These are phyloP conservation scores for Balaeniceps rex DNA, from an alignment of 2,113 vertebrate genomes.

Conservation along the genomic window DNA sequence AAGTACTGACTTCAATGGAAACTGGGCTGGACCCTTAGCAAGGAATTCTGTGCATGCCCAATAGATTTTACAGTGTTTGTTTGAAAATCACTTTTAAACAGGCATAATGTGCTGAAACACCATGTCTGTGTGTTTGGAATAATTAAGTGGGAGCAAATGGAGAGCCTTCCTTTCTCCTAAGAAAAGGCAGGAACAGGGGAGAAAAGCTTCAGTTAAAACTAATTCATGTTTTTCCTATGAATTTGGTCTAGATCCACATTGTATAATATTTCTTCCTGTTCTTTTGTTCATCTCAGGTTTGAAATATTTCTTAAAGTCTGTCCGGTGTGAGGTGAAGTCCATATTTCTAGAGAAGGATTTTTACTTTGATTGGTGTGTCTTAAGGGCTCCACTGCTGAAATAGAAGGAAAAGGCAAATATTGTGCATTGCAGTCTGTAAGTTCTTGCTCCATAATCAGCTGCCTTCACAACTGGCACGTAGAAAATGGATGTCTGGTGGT, in stretches of 20 bases:
- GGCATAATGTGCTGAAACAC: background rate
- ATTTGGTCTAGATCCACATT: background rate
- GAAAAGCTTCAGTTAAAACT: background rate
- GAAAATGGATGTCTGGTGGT: background rate
- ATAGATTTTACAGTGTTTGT: background rate
- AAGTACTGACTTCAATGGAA: background rate
- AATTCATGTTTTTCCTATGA: background rate
- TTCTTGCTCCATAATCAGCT: background rate
- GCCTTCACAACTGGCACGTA: background rate
- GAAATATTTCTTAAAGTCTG: background rate
- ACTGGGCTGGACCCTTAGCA: background rate
- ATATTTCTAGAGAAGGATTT: background rate
- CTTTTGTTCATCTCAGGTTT: background rate
- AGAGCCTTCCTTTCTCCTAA: background rate
- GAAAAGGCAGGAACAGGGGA: background rate
- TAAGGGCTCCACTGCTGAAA: background rate
- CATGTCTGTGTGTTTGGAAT: background rate
- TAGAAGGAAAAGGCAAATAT: background rate
- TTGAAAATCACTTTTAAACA: background rate
- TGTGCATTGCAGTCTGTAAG: background rate
- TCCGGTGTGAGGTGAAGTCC: background rate
- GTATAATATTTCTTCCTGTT: background rate
- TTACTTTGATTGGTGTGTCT: background rate
- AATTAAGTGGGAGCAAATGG: background rate
- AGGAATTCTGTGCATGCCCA: background rate